phyloP scores from a whole-genome alignment of 2,113 vertebrate species.

The Carassius gibelio region DNA sequence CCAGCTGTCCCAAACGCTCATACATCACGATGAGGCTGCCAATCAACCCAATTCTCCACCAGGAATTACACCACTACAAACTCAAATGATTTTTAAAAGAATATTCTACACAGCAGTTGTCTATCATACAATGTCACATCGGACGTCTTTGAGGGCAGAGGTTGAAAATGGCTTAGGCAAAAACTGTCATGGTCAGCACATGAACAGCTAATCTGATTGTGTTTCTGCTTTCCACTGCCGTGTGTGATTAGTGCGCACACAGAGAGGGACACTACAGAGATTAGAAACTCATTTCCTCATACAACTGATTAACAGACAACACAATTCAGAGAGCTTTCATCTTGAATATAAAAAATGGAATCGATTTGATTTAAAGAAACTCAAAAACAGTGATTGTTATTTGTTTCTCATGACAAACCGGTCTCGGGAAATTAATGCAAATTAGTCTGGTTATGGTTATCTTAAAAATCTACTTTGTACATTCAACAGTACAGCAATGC shows the following conservation, averaged over 20 bases:
- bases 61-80: background rate
- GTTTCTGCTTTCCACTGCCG: constrained; percentile 64
- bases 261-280: constrained; percentile 1
- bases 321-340: background rate
- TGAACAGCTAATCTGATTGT: constrained; percentile 68
- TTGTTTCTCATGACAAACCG: background rate
- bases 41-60: background rate
- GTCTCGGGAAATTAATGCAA: background rate
- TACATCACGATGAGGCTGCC: background rate
- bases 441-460: background rate
- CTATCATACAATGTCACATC: constrained; percentile 1
- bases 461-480: background rate
- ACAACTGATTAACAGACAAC: background rate
- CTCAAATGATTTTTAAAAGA: background rate
- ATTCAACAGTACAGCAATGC: background rate
- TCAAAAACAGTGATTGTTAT: background rate
- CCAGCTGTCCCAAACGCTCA: constrained; percentile 2
- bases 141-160: constrained; percentile 38
- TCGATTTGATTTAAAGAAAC: background rate
- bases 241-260: constrained; percentile 62
- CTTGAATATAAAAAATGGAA: background rate
- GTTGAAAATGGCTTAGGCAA: constrained; percentile 40
- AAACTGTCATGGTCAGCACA: constrained; percentile 64
- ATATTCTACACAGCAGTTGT: background rate
- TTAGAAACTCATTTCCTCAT: constrained; percentile 16